phyloP scores from a whole-genome alignment of 2,888 invertebrate genomes.

The Scaeva pyrastri region DNA sequence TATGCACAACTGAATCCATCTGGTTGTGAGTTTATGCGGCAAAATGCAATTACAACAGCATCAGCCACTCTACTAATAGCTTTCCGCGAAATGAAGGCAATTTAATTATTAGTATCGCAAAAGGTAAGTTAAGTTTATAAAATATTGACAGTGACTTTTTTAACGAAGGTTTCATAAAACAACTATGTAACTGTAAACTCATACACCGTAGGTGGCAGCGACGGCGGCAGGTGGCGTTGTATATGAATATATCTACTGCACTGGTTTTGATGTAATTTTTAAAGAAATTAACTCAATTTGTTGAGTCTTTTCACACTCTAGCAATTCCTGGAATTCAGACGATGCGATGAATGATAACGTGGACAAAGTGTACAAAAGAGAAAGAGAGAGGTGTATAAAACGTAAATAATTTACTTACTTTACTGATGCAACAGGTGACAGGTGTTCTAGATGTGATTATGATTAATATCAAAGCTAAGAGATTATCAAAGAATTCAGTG shows the following conservation, averaged over 20 bases:
- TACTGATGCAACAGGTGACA: conserved; percentile 4
- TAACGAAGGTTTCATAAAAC: conserved; percentile 7
- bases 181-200: too few relatives aligned
- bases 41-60: conserved; percentile 32
- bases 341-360: background rate
- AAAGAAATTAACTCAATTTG: conserved; percentile 27
- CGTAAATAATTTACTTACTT: background rate
- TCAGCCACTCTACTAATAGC: conserved; percentile 31
- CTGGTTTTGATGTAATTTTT: background rate
- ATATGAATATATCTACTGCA: too few relatives aligned
- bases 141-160: conserved; percentile 37
- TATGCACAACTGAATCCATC: conserved; percentile 5
- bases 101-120: conserved; percentile 34
- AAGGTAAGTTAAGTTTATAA: conserved; percentile 15
- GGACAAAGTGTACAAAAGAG: background rate
- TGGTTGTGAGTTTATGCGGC: conserved; percentile 13
- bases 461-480: background rate
- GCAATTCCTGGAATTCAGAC: too few relatives aligned
- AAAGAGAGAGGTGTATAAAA: background rate
- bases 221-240: too few relatives aligned
- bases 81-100: conserved; percentile 34
- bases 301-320: conserved; percentile 17
- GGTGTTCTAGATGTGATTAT: background rate
- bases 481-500: background rate
- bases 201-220: too few relatives aligned